Conservation (phyloP, 2,888 invertebrate species). For the Mechanitis mazaeus region DNA sequence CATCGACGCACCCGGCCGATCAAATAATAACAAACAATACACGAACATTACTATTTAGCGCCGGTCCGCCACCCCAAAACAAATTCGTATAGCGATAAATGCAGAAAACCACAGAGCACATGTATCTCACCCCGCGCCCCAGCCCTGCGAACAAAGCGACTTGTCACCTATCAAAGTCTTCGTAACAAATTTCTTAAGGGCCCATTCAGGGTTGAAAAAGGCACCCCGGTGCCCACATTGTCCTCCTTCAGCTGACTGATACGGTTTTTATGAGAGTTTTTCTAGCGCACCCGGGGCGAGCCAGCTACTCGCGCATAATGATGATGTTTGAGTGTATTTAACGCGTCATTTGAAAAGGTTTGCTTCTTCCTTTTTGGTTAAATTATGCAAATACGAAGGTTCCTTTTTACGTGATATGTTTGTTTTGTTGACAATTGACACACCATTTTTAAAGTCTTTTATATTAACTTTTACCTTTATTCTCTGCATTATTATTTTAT, state of each 20-base stretch:
- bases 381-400: slow-evolving; percentile 20
- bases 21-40: slow-evolving; percentile 49
- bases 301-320: slow-evolving; percentile 58
- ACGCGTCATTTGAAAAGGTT: slow-evolving; percentile 65
- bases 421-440: not conserved
- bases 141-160: slow-evolving; percentile 30
- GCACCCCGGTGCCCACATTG: slow-evolving; percentile 61
- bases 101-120: slow-evolving; percentile 32
- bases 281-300: slow-evolving; percentile 39
- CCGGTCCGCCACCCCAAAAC: slow-evolving; percentile 53
- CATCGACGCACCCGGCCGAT: slow-evolving; percentile 38
- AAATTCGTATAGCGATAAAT: slow-evolving; percentile 53
- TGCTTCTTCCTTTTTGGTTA: slow-evolving; percentile 43
- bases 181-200: slow-evolving; percentile 69
- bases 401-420: slow-evolving; percentile 6
- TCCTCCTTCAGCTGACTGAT: slow-evolving; percentile 54
- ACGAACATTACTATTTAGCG: slow-evolving; percentile 47
- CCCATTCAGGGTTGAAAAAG: slow-evolving; percentile 54
- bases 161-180: slow-evolving; percentile 59
- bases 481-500: too few relatives aligned
- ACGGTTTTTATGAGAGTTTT: slow-evolving; percentile 54
- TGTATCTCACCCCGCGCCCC: slow-evolving; percentile 36
- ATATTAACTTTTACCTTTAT: too few relatives aligned
- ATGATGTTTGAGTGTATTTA: slow-evolving; percentile 66
- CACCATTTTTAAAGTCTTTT: not conserved